Evolutionary conservation across 2,888 invertebrate species (phyloP).

Genomic region (Gasteruption jaculator): DNA sequence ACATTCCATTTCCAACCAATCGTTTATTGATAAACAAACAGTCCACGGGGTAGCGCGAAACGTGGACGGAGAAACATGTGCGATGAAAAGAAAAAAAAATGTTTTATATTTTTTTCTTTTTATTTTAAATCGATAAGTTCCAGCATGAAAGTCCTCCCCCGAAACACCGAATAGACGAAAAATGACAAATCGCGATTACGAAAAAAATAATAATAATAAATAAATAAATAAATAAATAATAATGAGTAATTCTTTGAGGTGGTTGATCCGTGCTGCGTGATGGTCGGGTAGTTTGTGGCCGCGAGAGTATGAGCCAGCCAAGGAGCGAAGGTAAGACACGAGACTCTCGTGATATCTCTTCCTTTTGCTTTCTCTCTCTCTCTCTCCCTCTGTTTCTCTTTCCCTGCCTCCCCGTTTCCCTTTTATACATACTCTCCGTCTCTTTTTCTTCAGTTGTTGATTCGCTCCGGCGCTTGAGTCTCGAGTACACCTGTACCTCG

Average conservation of each 20-base stretch:
- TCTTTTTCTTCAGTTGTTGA: no score
- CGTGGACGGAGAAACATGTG: neutral
- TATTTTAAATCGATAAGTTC: neutral
- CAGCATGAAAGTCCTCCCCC: no score
- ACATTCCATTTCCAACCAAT: no score
- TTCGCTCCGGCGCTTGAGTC: no score
- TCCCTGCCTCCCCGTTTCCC: slow-evolving; percentile 25
- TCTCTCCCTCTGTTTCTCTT: slow-evolving; percentile 21
- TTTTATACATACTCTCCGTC: no score
- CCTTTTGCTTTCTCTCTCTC: slow-evolving; percentile 8
- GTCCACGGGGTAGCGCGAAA: no score
- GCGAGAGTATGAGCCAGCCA: slow-evolving; percentile 28
- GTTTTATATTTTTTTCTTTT: neutral
- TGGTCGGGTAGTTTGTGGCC: slow-evolving; percentile 50
- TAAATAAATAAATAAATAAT: no score
- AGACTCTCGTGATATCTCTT: slow-evolving; percentile 21
- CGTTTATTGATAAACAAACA: neutral
- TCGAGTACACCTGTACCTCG: no score
- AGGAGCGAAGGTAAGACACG: slow-evolving; percentile 30
- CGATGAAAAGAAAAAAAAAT: neutral
- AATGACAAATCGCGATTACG: no score
- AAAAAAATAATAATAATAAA: no score
- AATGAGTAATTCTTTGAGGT: no score
- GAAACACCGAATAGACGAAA: no score
- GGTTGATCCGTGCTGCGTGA: slow-evolving; percentile 44